Evolutionary conservation across 2,797 vertebrate species (phyloP).

Genomic region (Lepilemur septentrionalis): DNA sequence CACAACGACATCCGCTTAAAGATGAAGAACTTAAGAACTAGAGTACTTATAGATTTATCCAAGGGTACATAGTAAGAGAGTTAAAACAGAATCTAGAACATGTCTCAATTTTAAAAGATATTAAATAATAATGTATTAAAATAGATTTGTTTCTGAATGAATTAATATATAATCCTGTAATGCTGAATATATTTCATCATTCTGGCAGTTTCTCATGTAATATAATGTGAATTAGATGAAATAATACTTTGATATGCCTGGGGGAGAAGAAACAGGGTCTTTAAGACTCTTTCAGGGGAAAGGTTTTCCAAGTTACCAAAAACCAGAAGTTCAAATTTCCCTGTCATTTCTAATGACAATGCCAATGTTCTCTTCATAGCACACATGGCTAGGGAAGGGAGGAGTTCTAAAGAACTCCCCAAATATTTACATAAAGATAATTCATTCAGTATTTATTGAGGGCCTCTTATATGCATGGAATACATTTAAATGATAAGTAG

Average conservation of each 20-base stretch:
- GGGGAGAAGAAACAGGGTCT: neutral
- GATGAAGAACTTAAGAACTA: neutral
- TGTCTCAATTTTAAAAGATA: neutral
- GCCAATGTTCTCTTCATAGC: neutral
- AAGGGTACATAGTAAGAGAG: neutral
- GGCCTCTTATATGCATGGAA: neutral
- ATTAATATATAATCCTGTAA: neutral
- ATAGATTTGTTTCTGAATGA: conserved; percentile 7
- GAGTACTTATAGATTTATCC: neutral
- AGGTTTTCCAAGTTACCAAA: neutral
- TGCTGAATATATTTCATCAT: neutral
- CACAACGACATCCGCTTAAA: neutral
- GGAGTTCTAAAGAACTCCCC: neutral
- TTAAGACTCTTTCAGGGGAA: neutral
- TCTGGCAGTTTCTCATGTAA: neutral
- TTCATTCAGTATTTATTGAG: neutral
- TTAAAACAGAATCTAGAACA: neutral
- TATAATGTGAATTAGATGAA: neutral
- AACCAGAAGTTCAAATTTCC: neutral
- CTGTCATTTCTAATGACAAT: neutral
- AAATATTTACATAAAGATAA: neutral
- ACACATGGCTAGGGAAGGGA: neutral
- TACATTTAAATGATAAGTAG: neutral
- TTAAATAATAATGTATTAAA: neutral
- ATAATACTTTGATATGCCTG: neutral